phyloP scores from a whole-genome alignment of 2,888 invertebrate genomes.

The Pyrgus malvae region DNA sequence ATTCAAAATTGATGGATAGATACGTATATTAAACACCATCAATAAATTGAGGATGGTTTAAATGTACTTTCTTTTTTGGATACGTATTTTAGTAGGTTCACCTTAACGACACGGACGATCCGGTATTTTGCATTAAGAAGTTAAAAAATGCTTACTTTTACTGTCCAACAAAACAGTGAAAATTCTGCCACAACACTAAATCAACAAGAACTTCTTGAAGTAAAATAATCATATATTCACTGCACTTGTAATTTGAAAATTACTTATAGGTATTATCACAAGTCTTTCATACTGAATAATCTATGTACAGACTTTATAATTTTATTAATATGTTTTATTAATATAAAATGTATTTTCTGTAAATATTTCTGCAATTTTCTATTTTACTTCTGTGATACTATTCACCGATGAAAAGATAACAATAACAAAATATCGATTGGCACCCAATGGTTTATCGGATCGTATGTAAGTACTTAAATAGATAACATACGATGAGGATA shows the following conservation, averaged over 20 bases:
- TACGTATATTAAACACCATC: no score
- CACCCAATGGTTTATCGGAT: conserved; percentile 58
- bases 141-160: not conserved
- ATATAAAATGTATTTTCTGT: no score
- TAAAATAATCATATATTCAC: no score
- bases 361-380: conserved; percentile 7
- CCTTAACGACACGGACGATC: no score
- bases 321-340: not conserved
- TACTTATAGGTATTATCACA: not conserved
- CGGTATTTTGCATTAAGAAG: no score
- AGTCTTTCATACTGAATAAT: not conserved
- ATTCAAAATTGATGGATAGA: no score
- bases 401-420: conserved; percentile 47
- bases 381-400: conserved; percentile 17
- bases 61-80: no score
- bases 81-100: no score
- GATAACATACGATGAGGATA: conserved; percentile 47
- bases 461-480: conserved; percentile 36
- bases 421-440: conserved; percentile 43
- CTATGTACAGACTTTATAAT: not conserved
- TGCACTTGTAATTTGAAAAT: not conserved
- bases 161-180: no score
- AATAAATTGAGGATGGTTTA: no score
- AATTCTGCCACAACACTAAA: not conserved
- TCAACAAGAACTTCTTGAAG: not conserved